A percentile compares a stretch with the other conserved stretches of the same genome.
Evolutionary conservation across 2,888 invertebrate genomes (phyloP).

Genomic region (Oligia fasciuncula): DNA sequence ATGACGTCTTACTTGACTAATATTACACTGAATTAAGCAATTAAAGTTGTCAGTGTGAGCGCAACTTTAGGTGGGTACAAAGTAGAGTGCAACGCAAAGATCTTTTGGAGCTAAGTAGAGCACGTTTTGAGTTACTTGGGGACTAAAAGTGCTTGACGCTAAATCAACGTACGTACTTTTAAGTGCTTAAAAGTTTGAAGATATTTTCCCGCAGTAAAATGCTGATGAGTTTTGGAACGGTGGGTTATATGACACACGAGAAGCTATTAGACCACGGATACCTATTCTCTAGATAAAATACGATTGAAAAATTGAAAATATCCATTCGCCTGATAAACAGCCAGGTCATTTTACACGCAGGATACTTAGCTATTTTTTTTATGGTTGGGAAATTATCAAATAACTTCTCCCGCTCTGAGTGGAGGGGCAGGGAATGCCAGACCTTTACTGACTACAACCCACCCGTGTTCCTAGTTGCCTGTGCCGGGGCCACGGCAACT

Average conservation of each 20-base stretch:
- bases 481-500: too few relatives aligned
- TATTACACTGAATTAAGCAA: neutral
- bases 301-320: too few relatives aligned
- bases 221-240: conserved; percentile 9
- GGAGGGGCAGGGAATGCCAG: too few relatives aligned
- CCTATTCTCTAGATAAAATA: too few relatives aligned
- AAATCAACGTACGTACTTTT: conserved; percentile 27
- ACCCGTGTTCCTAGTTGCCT: too few relatives aligned
- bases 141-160: conserved; percentile 28
- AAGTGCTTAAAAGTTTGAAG: conserved; percentile 17
- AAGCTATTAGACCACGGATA: neutral
- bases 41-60: conserved; percentile 13
- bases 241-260: neutral
- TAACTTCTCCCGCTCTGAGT: too few relatives aligned
- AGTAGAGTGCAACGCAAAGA: conserved; percentile 57
- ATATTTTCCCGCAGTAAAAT: conserved; percentile 14
- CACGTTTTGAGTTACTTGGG: conserved; percentile 32
- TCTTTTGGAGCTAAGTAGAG: conserved; percentile 41
- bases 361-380: too few relatives aligned
- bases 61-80: conserved; percentile 22
- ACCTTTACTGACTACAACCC: too few relatives aligned
- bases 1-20: neutral
- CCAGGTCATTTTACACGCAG: too few relatives aligned
- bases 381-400: too few relatives aligned
- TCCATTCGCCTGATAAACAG: too few relatives aligned